Conservation (phyloP, 2,888 invertebrate genomes). For the Stenolophus ochropezus region DNA sequence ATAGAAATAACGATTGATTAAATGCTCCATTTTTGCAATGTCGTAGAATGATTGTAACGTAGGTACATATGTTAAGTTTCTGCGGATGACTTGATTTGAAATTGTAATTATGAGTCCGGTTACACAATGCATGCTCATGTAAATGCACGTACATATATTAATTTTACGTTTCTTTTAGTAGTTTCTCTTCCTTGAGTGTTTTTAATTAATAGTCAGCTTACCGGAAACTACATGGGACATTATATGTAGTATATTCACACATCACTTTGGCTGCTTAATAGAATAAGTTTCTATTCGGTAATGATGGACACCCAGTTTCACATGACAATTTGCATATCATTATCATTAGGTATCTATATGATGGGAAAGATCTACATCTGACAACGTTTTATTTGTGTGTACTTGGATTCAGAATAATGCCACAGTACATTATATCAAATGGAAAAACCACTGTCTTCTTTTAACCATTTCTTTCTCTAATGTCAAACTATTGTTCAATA, state of each 20-base stretch:
- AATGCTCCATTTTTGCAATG: too few species aligned
- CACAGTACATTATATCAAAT: neutral
- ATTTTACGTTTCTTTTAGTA: constrained; percentile 23
- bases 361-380: constrained; percentile 53
- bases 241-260: constrained; percentile 52
- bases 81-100: constrained; percentile 37
- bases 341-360: constrained; percentile 22
- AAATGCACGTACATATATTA: constrained; percentile 25
- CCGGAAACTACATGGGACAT: constrained; percentile 56
- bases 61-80: neutral
- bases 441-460: too few species aligned
- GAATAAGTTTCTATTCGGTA: constrained; percentile 45
- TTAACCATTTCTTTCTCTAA: too few species aligned
- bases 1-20: too few species aligned
- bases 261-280: constrained; percentile 3
- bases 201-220: constrained; percentile 51
- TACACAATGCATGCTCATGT: constrained; percentile 27
- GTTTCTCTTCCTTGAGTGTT: constrained; percentile 52
- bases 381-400: constrained; percentile 2
- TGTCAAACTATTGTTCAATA: too few species aligned
- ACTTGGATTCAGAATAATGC: neutral
- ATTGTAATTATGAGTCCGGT: constrained; percentile 32
- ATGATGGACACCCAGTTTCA: constrained; percentile 55
- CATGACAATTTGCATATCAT: constrained; percentile 58
- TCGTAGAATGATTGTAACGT: neutral